Conservation (phyloP, 2,888 invertebrate genomes). For the Drosophila neoperkinsi region DNA sequence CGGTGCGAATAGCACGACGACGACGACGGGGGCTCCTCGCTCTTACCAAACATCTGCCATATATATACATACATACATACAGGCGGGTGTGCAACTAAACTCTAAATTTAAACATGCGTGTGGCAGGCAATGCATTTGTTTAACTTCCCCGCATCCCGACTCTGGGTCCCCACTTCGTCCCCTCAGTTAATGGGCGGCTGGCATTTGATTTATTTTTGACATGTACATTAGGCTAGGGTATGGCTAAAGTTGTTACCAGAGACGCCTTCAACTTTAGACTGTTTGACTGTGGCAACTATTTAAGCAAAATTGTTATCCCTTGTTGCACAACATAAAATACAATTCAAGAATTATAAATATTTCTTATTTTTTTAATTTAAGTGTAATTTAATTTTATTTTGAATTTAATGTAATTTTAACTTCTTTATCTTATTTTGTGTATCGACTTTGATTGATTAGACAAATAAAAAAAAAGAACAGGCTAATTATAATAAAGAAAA, state of each 20-base stretch:
- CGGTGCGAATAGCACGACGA: conserved; percentile 36
- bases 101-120: conserved; percentile 45
- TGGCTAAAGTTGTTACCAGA: conserved; percentile 6
- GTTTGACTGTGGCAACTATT: neutral
- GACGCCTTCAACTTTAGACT: neutral
- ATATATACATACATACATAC: conserved; percentile 18
- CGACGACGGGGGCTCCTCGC: conserved; percentile 14
- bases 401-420: neutral
- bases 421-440: neutral
- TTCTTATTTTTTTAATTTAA: neutral
- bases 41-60: conserved; percentile 47
- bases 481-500: neutral
- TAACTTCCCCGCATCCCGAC: conserved; percentile 17
- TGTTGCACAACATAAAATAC: neutral
- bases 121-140: conserved; percentile 29
- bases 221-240: conserved; percentile 22
- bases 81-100: conserved; percentile 34
- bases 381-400: neutral
- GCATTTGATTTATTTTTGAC: conserved; percentile 36
- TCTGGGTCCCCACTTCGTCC: neutral
- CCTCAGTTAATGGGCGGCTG: conserved; percentile 7
- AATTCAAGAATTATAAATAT: neutral
- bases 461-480: neutral
- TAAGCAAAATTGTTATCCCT: neutral
- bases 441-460: neutral